Base-by-base conservation (phyloP, 2,888 invertebrate genomes). In the Criorhina ranunculi region DNA sequence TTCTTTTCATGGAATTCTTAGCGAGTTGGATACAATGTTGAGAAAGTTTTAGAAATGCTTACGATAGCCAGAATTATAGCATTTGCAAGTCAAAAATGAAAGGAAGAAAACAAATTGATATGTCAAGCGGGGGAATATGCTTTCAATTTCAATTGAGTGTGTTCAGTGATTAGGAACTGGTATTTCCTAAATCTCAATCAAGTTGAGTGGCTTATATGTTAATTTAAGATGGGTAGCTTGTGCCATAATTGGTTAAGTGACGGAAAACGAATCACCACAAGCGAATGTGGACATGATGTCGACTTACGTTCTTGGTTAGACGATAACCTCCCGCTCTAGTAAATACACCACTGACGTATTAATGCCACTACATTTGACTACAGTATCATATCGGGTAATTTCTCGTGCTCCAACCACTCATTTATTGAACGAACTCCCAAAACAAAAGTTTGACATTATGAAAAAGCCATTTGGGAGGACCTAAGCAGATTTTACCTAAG, bases 41-140 rank as follows among this genome's bases (percentile, higher is more conserved):
- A 62, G 62, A 62, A 62, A 31, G 55, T 60, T 44, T 62, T 1
- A n/a, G 15, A 60, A 15, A 31, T 44, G 24, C 44, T 60, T 7
- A 31, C 53, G 53, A 33, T 5, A 15, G 31, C 49, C 11, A 7
- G 29, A 53, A 53, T 70, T 46, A 35, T 59, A 7, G 11, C n/a
- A 70, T 59, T 49, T 49, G 49, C 59, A 59, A 59, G 15, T 59
- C 29, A 15, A 60, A 51, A 70, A 29, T n/a, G 70, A 72, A 49
- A 49, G 49, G 37, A 70, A 70, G 46, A 57, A 5, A 11, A 9
- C 44, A 24, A 1, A 15, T 55, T 59, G 29, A 11, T 37, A 53
- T 53, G 15, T 9, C 31, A 53, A 33, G 31, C 53, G 12, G 15
- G 12, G 12, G 15, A 53, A 31, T 31, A 4, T 55, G 55, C 55